Percentiles rank a stretch among this genome's conserved stretches.
Conservation (phyloP, 2,888 invertebrate genomes). For the Lumbricus terrestris region DNA sequence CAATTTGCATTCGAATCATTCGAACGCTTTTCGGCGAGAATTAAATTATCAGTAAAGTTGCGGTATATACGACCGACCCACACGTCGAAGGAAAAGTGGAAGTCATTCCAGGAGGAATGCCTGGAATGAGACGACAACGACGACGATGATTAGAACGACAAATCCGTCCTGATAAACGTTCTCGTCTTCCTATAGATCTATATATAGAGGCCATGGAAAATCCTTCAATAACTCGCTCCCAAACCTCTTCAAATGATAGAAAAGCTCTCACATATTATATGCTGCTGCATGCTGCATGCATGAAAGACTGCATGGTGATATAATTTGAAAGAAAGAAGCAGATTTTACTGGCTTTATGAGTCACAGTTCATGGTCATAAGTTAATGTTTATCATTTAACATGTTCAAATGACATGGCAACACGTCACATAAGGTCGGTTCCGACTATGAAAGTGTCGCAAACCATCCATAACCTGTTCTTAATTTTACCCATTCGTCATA, state of each 20-base stretch:
- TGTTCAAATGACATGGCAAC: too few relatives aligned
- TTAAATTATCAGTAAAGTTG: conserved; percentile 18
- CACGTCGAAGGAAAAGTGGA: neutral
- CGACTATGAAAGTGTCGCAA: too few relatives aligned
- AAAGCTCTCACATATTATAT: neutral
- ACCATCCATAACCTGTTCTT: too few relatives aligned
- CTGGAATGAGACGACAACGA: neutral
- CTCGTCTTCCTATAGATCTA: neutral
- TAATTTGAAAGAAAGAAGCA: neutral
- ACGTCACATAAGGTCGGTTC: too few relatives aligned
- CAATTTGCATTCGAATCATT: conserved; percentile 17
- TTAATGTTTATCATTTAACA: neutral
- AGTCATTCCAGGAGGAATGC: neutral
- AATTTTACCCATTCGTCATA: too few relatives aligned
- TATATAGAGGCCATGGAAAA: neutral
- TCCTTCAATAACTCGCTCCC: neutral
- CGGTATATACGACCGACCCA: too few relatives aligned
- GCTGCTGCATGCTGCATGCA: too few relatives aligned
- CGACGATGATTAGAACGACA: neutral
- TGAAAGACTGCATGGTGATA: neutral
- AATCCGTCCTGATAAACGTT: neutral
- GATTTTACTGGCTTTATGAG: neutral
- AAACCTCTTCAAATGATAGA: neutral
- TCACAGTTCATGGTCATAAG: neutral
- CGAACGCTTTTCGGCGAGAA: neutral